These are phyloP conservation scores for Tinea semifulvella DNA, from an alignment of 2,888 invertebrate genomes.

Conservation along the genomic window DNA sequence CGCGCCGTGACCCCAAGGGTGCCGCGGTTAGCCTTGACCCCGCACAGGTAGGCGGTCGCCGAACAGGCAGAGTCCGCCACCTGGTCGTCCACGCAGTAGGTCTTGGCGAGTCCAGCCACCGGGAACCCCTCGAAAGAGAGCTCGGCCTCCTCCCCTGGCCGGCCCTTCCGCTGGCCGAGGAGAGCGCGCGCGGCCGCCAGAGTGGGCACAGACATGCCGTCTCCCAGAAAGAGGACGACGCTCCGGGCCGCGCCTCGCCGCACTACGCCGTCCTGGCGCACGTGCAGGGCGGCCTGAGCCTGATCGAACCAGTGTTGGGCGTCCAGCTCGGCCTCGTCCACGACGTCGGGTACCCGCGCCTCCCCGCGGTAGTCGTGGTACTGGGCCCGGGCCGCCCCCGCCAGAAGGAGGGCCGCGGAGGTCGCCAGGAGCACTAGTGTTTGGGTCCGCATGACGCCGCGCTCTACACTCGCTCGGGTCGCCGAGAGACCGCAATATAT, in stretches of 20 bases:
- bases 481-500: constrained; percentile 25
- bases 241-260: constrained; percentile 45
- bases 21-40: constrained; percentile 54
- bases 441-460: background rate
- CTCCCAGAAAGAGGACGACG: constrained; percentile 74
- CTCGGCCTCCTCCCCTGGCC: constrained; percentile 63
- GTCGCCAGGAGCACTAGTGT: background rate
- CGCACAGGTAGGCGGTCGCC: constrained; percentile 59
- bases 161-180: constrained; percentile 59
- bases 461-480: constrained; percentile 47
- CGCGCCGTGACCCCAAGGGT: constrained; percentile 57
- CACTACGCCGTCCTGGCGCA: constrained; percentile 35
- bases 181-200: constrained; percentile 69
- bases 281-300: constrained; percentile 44
- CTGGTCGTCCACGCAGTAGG: constrained; percentile 56
- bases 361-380: background rate
- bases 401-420: background rate
- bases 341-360: background rate
- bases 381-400: no score
- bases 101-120: constrained; percentile 60
- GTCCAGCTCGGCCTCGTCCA: constrained; percentile 17
- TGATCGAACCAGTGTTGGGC: constrained; percentile 51
- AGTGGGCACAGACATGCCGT: constrained; percentile 77
- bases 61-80: constrained; percentile 65
- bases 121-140: constrained; percentile 71